Conservation (phyloP, 2,888 invertebrate genomes). For the Campoplex capitator region DNA sequence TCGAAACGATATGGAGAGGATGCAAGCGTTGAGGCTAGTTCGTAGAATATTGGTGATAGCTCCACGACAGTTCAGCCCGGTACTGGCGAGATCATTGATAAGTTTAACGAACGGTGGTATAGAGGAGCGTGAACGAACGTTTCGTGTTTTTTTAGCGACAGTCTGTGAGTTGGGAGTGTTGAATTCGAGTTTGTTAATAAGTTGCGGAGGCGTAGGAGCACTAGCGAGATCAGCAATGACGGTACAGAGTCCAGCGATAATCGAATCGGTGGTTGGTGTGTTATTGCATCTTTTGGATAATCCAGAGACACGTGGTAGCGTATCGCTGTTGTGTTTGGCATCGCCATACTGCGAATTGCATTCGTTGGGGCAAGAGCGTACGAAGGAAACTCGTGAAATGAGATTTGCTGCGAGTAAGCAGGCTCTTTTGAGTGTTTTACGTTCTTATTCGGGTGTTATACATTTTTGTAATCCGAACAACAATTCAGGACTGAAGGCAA, state of each 20-base stretch:
- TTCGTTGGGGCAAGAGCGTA: slow-evolving; percentile 77
- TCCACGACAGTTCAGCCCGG: slow-evolving; percentile 90
- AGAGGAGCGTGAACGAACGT: slow-evolving; percentile 93
- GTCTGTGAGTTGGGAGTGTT: slow-evolving; percentile 95
- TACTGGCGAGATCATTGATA: slow-evolving; percentile 92
- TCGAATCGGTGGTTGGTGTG: slow-evolving; percentile 95
- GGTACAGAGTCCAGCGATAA: slow-evolving; percentile 94
- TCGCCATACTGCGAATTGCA: slow-evolving; percentile 98
- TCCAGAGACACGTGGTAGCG: slow-evolving; percentile 92
- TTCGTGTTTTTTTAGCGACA: slow-evolving; percentile 94
- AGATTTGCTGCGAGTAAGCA: slow-evolving; percentile 94
- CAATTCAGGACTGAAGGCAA: slow-evolving; percentile 90
- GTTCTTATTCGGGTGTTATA: slow-evolving; percentile 96
- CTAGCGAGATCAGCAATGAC: slow-evolving; percentile 93
- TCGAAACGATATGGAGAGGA: slow-evolving; percentile 96
- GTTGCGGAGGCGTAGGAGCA: slow-evolving; percentile 93
- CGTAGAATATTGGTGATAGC: slow-evolving; percentile 89
- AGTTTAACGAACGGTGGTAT: slow-evolving; percentile 92
- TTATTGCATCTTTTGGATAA: slow-evolving; percentile 93
- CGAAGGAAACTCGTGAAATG: slow-evolving; percentile 88
- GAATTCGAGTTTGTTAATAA: slow-evolving; percentile 92
- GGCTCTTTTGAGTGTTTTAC: slow-evolving; percentile 92
- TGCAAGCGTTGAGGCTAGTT: slow-evolving; percentile 95
- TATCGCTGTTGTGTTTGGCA: slow-evolving; percentile 94
- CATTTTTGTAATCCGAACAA: slow-evolving; percentile 94